phyloP scores from a whole-genome alignment of 2,888 invertebrate species.

The Selenia dentaria region DNA sequence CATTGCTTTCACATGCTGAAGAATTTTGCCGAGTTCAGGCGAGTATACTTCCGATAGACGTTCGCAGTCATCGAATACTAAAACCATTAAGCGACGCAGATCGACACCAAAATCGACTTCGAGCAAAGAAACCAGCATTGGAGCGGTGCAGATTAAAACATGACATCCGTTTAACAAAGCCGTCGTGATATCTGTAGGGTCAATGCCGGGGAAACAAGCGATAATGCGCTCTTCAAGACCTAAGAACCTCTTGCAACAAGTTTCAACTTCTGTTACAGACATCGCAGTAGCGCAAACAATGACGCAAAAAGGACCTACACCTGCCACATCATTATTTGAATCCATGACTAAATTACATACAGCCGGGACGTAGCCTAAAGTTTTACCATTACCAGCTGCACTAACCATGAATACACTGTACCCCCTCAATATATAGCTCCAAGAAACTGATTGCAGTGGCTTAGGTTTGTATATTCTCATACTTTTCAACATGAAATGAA shows the following conservation, averaged over 20 bases:
- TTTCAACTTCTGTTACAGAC: constrained; percentile 78
- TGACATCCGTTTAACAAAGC: constrained; percentile 87
- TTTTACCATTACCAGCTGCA: constrained; percentile 86
- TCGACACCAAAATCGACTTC: constrained; percentile 75
- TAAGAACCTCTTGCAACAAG: constrained; percentile 67
- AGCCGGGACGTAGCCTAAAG: constrained; percentile 88
- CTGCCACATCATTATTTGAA: constrained; percentile 51
- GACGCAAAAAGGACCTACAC: constrained; percentile 86
- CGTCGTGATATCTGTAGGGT: constrained; percentile 58
- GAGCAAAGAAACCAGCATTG: constrained; percentile 76
- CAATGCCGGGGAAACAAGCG: constrained; percentile 72
- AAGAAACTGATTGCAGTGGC: constrained; percentile 87
- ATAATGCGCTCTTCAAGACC: constrained; percentile 56
- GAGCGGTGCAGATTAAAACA: constrained; percentile 88
- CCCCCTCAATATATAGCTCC: constrained; percentile 88
- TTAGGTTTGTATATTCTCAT: constrained; percentile 67
- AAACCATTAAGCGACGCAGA: constrained; percentile 85
- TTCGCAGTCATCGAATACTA: constrained; percentile 90
- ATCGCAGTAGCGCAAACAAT: constrained; percentile 87
- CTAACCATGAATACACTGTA: constrained; percentile 87
- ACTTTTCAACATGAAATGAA: constrained; percentile 54
- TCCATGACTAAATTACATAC: constrained; percentile 85
- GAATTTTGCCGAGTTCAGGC: constrained; percentile 68
- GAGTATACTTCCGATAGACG: constrained; percentile 82
- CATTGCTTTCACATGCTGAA: constrained; percentile 69